phyloP scores from a whole-genome alignment of 2,113 vertebrate species.

The Pycnonotus jocosus region DNA sequence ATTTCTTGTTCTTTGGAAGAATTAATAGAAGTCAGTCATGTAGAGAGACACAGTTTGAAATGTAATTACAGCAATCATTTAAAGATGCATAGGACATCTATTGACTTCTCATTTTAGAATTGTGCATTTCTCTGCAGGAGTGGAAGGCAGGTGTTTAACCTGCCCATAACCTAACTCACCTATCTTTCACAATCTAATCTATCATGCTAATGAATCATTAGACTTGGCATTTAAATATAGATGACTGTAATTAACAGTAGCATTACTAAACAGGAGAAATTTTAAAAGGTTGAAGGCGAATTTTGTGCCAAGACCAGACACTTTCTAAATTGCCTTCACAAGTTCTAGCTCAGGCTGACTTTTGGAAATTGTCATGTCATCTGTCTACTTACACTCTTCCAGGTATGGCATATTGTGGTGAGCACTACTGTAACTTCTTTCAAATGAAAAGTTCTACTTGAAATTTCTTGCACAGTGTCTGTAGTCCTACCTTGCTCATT shows the following conservation, averaged over 20 bases:
- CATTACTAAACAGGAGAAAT: not conserved
- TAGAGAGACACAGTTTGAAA: not conserved
- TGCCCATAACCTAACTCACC: not conserved
- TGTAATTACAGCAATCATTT: constrained; percentile 26
- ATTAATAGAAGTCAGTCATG: constrained; percentile 13
- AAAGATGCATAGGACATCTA: not conserved
- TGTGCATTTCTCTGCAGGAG: not conserved
- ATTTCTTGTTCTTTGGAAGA: not conserved
- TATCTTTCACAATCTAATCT: not conserved
- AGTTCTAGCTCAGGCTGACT: not conserved
- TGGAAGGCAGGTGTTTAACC: not conserved
- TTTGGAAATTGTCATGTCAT: not conserved
- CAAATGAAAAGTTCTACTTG: not conserved
- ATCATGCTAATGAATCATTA: constrained; percentile 5
- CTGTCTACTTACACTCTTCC: not conserved
- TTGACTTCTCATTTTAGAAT: not conserved
- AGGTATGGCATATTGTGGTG: not conserved
- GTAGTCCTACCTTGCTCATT: not conserved
- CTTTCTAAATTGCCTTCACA: not conserved
- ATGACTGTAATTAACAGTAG: not conserved
- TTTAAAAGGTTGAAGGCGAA: not conserved
- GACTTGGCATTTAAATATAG: not conserved
- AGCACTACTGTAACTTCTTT: not conserved
- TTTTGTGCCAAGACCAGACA: not conserved
- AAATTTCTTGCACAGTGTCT: not conserved